These are phyloP conservation scores for Asobara japonica DNA, from an alignment of 1,140 invertebrate genomes.

Conservation along the genomic window DNA sequence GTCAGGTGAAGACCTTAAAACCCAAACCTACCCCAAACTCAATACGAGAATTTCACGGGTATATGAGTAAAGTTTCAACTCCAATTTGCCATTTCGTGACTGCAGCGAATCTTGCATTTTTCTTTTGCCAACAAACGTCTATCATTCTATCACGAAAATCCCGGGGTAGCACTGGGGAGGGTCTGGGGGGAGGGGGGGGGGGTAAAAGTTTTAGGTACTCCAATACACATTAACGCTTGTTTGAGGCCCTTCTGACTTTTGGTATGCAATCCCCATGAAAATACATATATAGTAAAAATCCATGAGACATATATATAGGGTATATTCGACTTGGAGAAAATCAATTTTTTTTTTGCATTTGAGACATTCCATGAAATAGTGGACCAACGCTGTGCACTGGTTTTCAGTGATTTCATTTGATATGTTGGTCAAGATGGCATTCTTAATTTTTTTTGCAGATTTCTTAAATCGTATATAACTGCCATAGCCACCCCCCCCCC, in stretches of 20 bases:
- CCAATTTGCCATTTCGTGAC: conserved; percentile 69
- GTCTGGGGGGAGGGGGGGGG: conserved; percentile 25
- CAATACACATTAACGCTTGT: conserved; percentile 9
- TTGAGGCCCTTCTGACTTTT: background rate
- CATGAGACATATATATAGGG: too few relatives aligned
- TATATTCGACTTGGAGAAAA: too few relatives aligned
- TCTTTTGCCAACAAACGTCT: conserved; percentile 67
- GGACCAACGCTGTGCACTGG: too few relatives aligned
- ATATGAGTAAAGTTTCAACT: conserved; percentile 63
- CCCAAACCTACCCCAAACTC: conserved; percentile 52
- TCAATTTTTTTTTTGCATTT: too few relatives aligned
- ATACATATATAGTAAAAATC: background rate
- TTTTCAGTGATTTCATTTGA: too few relatives aligned
- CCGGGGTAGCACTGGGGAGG: background rate
- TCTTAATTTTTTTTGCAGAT: too few relatives aligned
- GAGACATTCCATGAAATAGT: too few relatives aligned
- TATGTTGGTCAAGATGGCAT: too few relatives aligned
- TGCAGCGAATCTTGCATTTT: conserved; percentile 69
- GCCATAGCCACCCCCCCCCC: too few relatives aligned
- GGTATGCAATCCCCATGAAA: background rate
- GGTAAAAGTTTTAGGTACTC: conserved; percentile 61
- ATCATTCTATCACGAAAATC: conserved; percentile 66
- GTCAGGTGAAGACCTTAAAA: too few relatives aligned
- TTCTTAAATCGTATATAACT: too few relatives aligned
- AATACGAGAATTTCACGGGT: conserved; percentile 44